A percentile compares a stretch with the other conserved stretches of the same genome.
Conservation (phyloP, 2,888 invertebrate genomes). For the Drosophila cyrtoloma region DNA sequence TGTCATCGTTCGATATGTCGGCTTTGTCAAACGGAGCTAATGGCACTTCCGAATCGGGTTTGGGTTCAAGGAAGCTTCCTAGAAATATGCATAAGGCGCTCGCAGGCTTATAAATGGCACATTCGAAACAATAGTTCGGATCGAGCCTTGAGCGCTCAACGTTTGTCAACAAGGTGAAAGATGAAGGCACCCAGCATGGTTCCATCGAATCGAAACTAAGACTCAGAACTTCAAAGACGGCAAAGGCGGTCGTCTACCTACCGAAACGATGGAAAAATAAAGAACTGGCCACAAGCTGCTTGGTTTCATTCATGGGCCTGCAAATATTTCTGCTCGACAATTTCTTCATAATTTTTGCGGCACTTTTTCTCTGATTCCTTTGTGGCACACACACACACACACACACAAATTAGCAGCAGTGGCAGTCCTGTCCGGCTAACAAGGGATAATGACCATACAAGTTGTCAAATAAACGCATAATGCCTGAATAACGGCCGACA, state of each 20-base stretch:
- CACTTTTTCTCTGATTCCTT: slow-evolving; percentile 58
- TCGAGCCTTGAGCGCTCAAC: slow-evolving; percentile 53
- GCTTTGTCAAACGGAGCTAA: slow-evolving; percentile 37
- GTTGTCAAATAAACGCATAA: slow-evolving; percentile 66
- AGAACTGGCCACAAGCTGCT: slow-evolving; percentile 17
- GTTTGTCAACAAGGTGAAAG: slow-evolving; percentile 60
- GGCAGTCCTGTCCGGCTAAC: slow-evolving; percentile 40
- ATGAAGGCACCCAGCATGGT: slow-evolving; percentile 52
- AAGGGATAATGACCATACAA: slow-evolving; percentile 78
- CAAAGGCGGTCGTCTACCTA: slow-evolving; percentile 37
- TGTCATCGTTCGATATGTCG: slow-evolving; percentile 27
- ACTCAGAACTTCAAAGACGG: slow-evolving; percentile 45
- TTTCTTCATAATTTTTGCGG: slow-evolving; percentile 82
- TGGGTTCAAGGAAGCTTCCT: slow-evolving; percentile 46
- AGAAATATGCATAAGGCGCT: slow-evolving; percentile 48
- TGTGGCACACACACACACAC: slow-evolving; percentile 17
- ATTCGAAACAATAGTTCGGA: slow-evolving; percentile 49
- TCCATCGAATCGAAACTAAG: slow-evolving; percentile 53
- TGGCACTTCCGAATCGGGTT: slow-evolving; percentile 62
- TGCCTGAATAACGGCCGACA: slow-evolving; percentile 38
- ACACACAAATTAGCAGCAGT: slow-evolving; percentile 49
- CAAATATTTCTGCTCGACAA: slow-evolving; percentile 63
- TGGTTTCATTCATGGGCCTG: slow-evolving; percentile 53
- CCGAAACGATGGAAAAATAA: slow-evolving; percentile 1
- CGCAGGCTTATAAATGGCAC: slow-evolving; percentile 30